Base-by-base conservation (phyloP, 2,888 invertebrate genomes). In the Andrena hattorfiana region DNA sequence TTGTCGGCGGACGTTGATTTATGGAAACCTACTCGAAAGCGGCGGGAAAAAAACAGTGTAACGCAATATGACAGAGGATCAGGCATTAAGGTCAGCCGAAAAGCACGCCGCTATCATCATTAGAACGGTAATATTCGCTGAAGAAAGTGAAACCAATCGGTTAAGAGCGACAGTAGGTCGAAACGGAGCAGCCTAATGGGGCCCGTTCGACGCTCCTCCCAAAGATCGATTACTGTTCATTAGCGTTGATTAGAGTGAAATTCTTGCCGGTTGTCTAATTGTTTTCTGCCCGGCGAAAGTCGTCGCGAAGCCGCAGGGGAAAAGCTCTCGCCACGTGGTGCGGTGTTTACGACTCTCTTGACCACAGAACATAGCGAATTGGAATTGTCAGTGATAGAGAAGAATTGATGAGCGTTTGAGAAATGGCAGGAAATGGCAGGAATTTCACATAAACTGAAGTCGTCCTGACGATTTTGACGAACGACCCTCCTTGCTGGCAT, bases 141-240 rank as follows among this genome's bases (percentile, higher is more conserved):
- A 70, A 76, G 82, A 84, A 80, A 85, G 82, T 81, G 81, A 86
- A 87, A 88, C 86, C 84, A 83, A 89, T 84, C 87, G 73, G 75
- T 72, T 63, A 59, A 67, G 35, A 72, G 68, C 80, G 75, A 74
- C 67, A 59, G 32, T 54, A 26, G 49, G 67, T 16, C 54, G 66
- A 70, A 77, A 72, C 85, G 75, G 79, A 80, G 74, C 75, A 54
- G 76, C 72, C 77, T 89, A 85, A 89, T 89, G 84, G 82, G 80
- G 80, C 76, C 51, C 30, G 72, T 63, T 74, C 62, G 2, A 3
- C 66, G 62, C 62, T 48, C 72, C 77, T 76, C 69, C 54, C 26
- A 56, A 20, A 10, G 28, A 79, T 77, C 68, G 56, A 85, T 87
- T 81, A 86, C 86, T 78, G 78, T 76, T 87, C 85, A 81, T 85